Evolutionary conservation across 1,140 invertebrate species (phyloP).

Genomic region (Drosophila busckii): DNA sequence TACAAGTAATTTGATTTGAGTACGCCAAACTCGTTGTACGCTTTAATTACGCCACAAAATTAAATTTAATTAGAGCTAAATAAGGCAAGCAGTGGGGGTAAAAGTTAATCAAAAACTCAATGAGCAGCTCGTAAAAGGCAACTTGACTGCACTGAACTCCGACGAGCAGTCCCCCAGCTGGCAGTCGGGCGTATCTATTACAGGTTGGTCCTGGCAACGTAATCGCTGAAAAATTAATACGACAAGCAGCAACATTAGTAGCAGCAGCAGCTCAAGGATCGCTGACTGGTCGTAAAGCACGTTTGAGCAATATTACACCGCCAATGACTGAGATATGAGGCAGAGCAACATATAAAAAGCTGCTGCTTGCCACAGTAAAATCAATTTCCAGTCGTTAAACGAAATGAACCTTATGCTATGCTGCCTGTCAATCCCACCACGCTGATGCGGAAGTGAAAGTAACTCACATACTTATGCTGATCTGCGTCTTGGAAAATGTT

Average conservation of each 20-base stretch:
- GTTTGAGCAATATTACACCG: constrained; percentile 64
- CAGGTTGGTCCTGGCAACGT: constrained; percentile 68
- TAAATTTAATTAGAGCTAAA: constrained; percentile 76
- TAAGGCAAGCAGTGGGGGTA: constrained; percentile 46
- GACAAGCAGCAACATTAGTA: constrained; percentile 31
- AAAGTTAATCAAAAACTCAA: constrained; percentile 77
- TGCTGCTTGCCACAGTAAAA: constrained; percentile 64
- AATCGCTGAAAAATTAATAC: constrained; percentile 75
- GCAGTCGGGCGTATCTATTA: constrained; percentile 66
- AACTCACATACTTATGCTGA: constrained; percentile 1
- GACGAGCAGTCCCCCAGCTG: too few species aligned
- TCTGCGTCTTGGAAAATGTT: constrained; percentile 44
- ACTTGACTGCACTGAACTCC: too few species aligned
- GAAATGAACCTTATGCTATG: constrained; percentile 75
- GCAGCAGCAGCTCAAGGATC: constrained; percentile 17
- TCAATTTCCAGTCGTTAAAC: constrained; percentile 78
- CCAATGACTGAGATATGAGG: constrained; percentile 29
- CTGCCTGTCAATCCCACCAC: constrained; percentile 4
- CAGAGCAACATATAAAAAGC: constrained; percentile 57
- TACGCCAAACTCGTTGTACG: constrained; percentile 19
- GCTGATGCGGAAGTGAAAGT: constrained; percentile 33
- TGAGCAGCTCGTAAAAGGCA: constrained; percentile 67
- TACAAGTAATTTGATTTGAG: constrained; percentile 46
- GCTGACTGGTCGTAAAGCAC: constrained; percentile 66
- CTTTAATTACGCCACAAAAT: constrained; percentile 60